Base-by-base conservation (phyloP, 2,888 invertebrate genomes). In the Apamea epomidion region DNA sequence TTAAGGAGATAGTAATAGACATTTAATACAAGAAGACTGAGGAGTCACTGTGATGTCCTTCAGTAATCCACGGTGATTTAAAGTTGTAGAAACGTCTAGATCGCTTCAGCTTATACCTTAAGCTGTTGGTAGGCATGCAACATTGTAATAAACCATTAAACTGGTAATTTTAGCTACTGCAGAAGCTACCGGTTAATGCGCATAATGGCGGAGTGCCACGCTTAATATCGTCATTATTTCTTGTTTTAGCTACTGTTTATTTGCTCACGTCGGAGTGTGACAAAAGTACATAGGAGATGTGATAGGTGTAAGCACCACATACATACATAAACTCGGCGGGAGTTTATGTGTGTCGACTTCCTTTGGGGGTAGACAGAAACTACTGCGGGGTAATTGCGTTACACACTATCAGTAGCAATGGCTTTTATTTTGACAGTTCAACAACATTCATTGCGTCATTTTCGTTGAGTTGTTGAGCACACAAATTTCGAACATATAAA, bases 131-230 rank as follows among this genome's bases (percentile, higher is more conserved):
- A 7, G 64, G 64, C 76, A 37, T 21, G 76, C 87, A 88, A 90
- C 90, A 82, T 68, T 83, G 87, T 89, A 84, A 60, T 74, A 73
- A 14, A 18, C 42, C 10, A 82, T 88, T 71, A 85, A 83, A 62
- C 62, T 62, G 54, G 78, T 80, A 12, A 82, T 80, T 86, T 83
- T 48, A 77, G 54, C 48, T 45, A n/a, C n/a, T 45, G 51, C n/a
- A 65, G 58, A n/a, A 60, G 78, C 88, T 83, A 77, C 86, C 51
- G 72, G 72, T 78, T 88, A 82, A 70, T 85, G 70, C 37, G 29
- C 42, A 32, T 87, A 60, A 69, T 68, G 37, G 42, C 18, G 48
- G 45, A 58, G 62, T 42, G 32, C n/a, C 14, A 45, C n/a, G 81
- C 21, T 83, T 54, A 74, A 45, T 74, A 51, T 45, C 37, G 62